Evolutionary conservation across 2,888 invertebrate genomes (phyloP), one percentile per base, ranked within the genome.

Genomic region (Coleophora flavipennella): DNA sequence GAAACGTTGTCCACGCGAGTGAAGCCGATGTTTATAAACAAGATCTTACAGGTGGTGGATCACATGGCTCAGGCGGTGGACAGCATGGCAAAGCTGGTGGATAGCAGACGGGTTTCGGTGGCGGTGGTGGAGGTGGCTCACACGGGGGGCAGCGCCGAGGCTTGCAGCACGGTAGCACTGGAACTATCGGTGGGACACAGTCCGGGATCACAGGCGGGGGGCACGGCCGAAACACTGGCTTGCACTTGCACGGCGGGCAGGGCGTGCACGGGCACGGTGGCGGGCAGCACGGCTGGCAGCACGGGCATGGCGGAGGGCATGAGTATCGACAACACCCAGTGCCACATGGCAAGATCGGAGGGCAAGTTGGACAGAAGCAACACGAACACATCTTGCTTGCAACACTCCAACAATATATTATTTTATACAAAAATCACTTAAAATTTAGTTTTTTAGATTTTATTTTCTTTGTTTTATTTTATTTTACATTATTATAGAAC

Each of bases 81-180:
- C 77, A 75, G 49, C 84, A 83, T 1, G 86, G 85, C 31, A 80
- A 51, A 6, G 77, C 66, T 28, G 83, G 84, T 1, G 83, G 83
- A 36, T 69, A 78, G 45, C 67, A 79, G 8, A 76, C 73, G 11
- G 78, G 76, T 2, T 49, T 48, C 1, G 77, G 73, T 8, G 71
- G 67, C 1, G 70, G 72, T 8, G 53, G 57, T 0, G 73, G 74
- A 3, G 60, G 61, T 1, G 73, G 72, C 4, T 76, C 75, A 29
- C 53, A 53, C 1, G 68, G 62, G 4, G 75, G 75, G 13, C 47
- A 41, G 25, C 85, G 68, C 1, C 81, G 71, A 1, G 79, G 80
- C 39, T 58, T 73, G 44, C 83, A 79, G 14, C 54, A 46, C 2
- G 83, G 83, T 32, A 83, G 46, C 13, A 73, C 54, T 0, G 84